Base-by-base conservation (phyloP, 1,140 invertebrate species). In the Pogonomyrmex californicus region DNA sequence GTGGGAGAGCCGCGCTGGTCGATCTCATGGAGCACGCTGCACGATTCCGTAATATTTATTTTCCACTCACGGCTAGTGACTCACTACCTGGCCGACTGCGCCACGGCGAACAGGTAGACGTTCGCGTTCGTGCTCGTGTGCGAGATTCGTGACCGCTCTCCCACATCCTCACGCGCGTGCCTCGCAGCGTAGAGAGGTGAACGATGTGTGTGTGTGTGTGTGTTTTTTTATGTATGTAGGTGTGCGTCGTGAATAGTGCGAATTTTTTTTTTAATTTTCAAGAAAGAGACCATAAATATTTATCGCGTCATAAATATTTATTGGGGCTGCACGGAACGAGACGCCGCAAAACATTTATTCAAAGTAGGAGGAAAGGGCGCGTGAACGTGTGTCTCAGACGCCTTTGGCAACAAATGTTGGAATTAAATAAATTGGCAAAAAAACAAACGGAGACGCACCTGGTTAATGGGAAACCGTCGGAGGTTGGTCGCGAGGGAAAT, bases 31-130 rank as follows among this genome's bases (percentile, higher is more conserved):
- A 91, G 85, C 78, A 85, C 83, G 79, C 82, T 68, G 73, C 79
- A 68, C 86, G 88, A 93, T 93, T 93, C 91, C 89, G 92, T 92
- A 93, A 93, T 93, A 93, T 93, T 93, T 93, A 93, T 93, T 93
- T 93, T 93, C 86, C 87, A 89, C 88, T 91, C 63, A 86, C 87
- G 76, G 51, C 76, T 51, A 78, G 91, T 92, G 92, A 93, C 85
- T 92, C 92, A 93, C 87, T 93, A 91, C 89, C 91, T 93, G 92
- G 86, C 91, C 83, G 86, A 86, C 86, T 77, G 86, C 65, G 86
- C 83, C 85, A 82, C 87, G 78, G 82, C 75, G 71, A 90, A 49
- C 90, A 91, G 85, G 87, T 91, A 87, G 79, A 54, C 51, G 23
- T 23, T 85, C 71, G 56, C 82, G 85, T 14, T 1, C 79, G 38